Conservation (phyloP, 2,888 invertebrate genomes). For the Coenonympha arcania region DNA sequence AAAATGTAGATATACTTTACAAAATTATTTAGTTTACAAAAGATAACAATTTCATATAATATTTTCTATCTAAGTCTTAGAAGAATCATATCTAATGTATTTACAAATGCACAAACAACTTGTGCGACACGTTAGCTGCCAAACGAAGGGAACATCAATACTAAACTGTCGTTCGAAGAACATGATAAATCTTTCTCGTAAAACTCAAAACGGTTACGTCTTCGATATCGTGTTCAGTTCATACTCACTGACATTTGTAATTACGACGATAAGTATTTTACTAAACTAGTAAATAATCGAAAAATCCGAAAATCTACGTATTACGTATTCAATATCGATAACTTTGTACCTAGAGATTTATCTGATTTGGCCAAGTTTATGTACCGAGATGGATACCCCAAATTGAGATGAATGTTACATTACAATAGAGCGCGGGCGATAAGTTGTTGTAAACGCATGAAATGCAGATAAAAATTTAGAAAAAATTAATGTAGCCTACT, state of each 20-base stretch:
- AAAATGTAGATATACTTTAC: slow-evolving; percentile 12
- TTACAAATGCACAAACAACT: slow-evolving; percentile 53
- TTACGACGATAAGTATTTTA: slow-evolving; percentile 30
- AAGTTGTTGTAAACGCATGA: slow-evolving; percentile 2
- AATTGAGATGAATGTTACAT: slow-evolving; percentile 5
- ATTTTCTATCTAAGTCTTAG: slow-evolving; percentile 64
- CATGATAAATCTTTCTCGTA: too few relatives aligned
- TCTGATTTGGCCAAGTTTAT: slow-evolving; percentile 10
- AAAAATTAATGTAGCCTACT: slow-evolving; percentile 20
- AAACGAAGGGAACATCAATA: slow-evolving; percentile 57
- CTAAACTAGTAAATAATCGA: slow-evolving; percentile 40
- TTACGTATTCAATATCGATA: slow-evolving; percentile 23
- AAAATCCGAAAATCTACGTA: slow-evolving; percentile 28
- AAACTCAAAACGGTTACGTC: slow-evolving; percentile 48
- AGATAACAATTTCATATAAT: slow-evolving; percentile 16
- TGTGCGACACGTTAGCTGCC: slow-evolving; percentile 63
- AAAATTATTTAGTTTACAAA: slow-evolving; percentile 11
- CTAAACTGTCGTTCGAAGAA: slow-evolving; percentile 30
- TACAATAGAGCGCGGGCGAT: slow-evolving; percentile 5
- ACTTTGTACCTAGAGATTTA: slow-evolving; percentile 22
- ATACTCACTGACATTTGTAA: slow-evolving; percentile 56
- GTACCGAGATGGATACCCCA: slow-evolving; percentile 13
- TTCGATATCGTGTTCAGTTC: slow-evolving; percentile 53
- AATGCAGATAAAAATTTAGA: slow-evolving; percentile 14
- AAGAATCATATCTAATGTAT: slow-evolving; percentile 58